Base-by-base conservation (phyloP, 2,888 invertebrate genomes). In the Tipula confusa region DNA sequence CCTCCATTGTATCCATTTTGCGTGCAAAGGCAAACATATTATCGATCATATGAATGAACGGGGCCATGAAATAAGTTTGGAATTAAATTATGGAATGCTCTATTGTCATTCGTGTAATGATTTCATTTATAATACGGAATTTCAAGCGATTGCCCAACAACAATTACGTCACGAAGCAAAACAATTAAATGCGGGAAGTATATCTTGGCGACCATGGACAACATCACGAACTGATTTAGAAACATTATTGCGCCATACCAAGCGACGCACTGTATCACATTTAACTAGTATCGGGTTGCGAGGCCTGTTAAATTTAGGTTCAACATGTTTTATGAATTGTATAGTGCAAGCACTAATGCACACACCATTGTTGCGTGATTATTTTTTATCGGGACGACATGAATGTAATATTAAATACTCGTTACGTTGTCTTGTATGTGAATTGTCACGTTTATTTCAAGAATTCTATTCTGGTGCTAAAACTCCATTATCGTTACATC, bases 251-350 rank as follows among this genome's bases (percentile, higher is more conserved):
- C 93, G 93, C 83, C 93, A 96, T 87, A 94, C 96, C 5, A 94
- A 95, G 86, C 92, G 96, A 84, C 92, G 96, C 83, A 91, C 95
- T 86, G 94, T 97, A 85, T 93, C 95, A 85, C 93, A 95, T 83
- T 94, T 95, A 87, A 95, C 96, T 84, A 95, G 95, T 36, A 95
- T 97, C 85, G 97, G 99, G 48, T 91, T 99, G 84, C 92, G 99
- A 84, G 99, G 99, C 0, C 91, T 99, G 84, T 94, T 98, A 87
- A 99, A 99, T 90, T 91, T 99, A 85, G 99, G 99, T 38, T 96
- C 97, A 86, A 99, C 99, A 2, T 99, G 99, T 90, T 99, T 98
- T 89, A 98, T 99, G 97, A 99, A 98, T 90, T 98, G 98, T 88
- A 98, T 99, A 87, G 95, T 99, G 9, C 97, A 97, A 91, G 96